Conservation (phyloP, 2,113 vertebrate genomes). For the Calidris pugnax region DNA sequence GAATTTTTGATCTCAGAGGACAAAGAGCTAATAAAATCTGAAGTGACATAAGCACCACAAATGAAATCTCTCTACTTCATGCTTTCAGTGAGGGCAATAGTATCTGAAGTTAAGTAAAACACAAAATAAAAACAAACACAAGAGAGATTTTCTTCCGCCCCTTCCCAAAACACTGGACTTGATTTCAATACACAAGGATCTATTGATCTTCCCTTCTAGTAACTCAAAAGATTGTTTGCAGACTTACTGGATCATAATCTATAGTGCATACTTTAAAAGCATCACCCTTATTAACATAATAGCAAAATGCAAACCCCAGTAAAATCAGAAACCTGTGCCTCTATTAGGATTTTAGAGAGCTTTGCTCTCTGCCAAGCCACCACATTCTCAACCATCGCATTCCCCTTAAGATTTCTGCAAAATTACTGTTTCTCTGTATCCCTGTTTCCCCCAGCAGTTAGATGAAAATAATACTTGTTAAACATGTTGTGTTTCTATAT, state of each 20-base stretch:
- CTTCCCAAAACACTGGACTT: neutral
- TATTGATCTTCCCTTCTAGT: neutral
- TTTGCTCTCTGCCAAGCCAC: neutral
- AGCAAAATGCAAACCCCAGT: neutral
- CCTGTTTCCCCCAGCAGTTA: neutral
- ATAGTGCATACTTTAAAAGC: neutral
- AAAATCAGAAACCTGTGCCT: neutral
- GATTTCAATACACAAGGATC: neutral
- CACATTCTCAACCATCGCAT: neutral
- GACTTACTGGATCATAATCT: neutral
- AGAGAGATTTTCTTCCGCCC: neutral
- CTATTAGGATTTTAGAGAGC: neutral
- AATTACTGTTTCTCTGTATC: neutral
- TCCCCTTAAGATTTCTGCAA: neutral
- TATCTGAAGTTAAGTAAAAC: neutral
- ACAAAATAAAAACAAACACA: neutral
- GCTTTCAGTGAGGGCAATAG: neutral
- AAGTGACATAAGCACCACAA: neutral
- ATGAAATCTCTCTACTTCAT: neutral
- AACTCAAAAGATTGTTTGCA: neutral
- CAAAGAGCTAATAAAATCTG: neutral
- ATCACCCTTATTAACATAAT: neutral
- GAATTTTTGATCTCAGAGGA: neutral
- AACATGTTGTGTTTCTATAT: neutral
- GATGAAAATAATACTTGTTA: neutral